Evolutionary conservation across 2,888 invertebrate species (phyloP).

Genomic region (Zhengitettix transpicula): DNA sequence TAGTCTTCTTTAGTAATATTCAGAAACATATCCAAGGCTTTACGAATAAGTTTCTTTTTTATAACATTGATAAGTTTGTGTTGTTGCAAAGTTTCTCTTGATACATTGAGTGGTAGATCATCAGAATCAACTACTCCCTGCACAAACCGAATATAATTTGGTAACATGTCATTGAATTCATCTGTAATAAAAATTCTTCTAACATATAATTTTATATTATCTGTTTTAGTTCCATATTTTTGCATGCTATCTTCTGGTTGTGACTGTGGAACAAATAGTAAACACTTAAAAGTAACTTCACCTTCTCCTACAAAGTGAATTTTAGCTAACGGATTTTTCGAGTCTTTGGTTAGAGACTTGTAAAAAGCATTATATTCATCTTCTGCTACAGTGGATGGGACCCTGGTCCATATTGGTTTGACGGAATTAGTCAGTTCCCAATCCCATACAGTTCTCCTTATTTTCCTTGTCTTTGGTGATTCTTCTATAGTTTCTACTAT

Average conservation of each 20-base stretch:
- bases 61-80: not conserved
- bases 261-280: not conserved
- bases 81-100: slow-evolving; percentile 1
- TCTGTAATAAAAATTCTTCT: slow-evolving; percentile 1
- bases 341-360: not conserved
- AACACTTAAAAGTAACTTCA: not conserved
- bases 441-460: not conserved
- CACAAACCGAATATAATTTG: slow-evolving; percentile 1
- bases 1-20: not conserved
- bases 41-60: not conserved
- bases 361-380: slow-evolving; percentile 1
- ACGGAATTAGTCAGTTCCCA: not conserved
- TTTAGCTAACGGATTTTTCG: not conserved
- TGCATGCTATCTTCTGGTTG: not conserved
- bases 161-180: not conserved
- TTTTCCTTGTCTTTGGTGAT: not conserved
- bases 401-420: not conserved
- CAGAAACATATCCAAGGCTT: not conserved
- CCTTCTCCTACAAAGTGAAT: not conserved
- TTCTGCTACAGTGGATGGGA: not conserved
- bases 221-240: not conserved
- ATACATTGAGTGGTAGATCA: slow-evolving; percentile 5
- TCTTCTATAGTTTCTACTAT: not conserved
- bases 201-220: slow-evolving; percentile 3
- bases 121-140: slow-evolving; percentile 1